Conservation (phyloP, 2,113 vertebrate species). For the Percopsis transmontana region DNA sequence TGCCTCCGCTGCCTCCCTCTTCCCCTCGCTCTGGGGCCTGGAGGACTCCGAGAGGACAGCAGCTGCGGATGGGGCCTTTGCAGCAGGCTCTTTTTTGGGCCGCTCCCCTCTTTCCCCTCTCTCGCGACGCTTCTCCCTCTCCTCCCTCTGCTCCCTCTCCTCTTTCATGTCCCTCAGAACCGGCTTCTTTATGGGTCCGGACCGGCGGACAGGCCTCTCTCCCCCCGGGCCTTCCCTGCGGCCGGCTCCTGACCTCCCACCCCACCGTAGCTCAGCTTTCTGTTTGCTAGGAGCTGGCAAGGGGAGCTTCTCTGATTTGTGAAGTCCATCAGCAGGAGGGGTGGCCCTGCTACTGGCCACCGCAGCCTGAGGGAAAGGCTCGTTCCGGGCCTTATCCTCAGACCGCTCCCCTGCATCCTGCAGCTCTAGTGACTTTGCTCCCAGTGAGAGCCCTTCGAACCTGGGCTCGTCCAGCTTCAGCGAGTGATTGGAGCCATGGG, state of each 20-base stretch:
- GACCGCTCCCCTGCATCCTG: constrained; percentile 82
- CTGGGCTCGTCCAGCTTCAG: constrained; percentile 88
- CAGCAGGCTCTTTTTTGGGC: constrained; percentile 79
- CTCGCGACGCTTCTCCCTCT: constrained; percentile 87
- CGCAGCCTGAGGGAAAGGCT: constrained; percentile 76
- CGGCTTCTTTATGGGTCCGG: constrained; percentile 97
- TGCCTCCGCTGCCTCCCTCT: constrained; percentile 58
- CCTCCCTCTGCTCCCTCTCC: constrained; percentile 91
- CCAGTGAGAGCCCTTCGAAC: constrained; percentile 75
- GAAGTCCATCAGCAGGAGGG: constrained; percentile 72
- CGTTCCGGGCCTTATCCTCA: constrained; percentile 87
- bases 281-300: constrained; percentile 80
- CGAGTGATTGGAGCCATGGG: constrained; percentile 87
- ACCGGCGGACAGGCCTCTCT: constrained; percentile 90
- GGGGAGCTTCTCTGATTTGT: constrained; percentile 88
- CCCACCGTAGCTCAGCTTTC: constrained; percentile 94
- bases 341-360: constrained; percentile 72
- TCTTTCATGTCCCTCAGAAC: constrained; percentile 98
- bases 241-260: constrained; percentile 82
- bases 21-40: constrained; percentile 60
- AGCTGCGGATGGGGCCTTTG: constrained; percentile 63
- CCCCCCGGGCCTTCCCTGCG: constrained; percentile 85
- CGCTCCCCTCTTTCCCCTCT: constrained; percentile 79
- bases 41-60: constrained; percentile 75
- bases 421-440: constrained; percentile 76